Base-by-base conservation (phyloP, 2,888 invertebrate genomes). In the Orgyia antiqua region DNA sequence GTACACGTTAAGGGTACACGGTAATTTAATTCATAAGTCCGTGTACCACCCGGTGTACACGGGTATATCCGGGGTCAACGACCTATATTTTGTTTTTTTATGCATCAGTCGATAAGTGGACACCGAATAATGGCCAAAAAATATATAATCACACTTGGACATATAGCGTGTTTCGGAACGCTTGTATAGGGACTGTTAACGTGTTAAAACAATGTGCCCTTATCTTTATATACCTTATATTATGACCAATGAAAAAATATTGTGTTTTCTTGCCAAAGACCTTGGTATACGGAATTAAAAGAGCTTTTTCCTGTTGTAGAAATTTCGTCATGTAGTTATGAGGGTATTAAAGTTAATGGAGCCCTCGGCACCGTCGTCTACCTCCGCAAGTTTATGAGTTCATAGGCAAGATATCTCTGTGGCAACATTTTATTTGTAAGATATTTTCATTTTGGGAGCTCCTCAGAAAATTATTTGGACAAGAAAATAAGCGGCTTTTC, bases 281-380 rank as follows among this genome's bases (percentile, higher is more conserved):
- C 54, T 54, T 58, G 46, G 55, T 39, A 46, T 59, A 44, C 41
- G 58, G 59, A 70, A 72, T 72, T 71, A 72, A 52, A 75, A 75
- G 71, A 73, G 70, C 71, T 75, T 78, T 75, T 78, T 68, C 64
- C 69, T 68, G 71, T 72, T 70, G 63, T 65, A 68, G 66, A 70
- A 70, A 70, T 74, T 76, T 71, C 61, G 66, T 68, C 69, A 74
- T 74, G 63, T 71, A 76, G 75, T 71, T 76, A 73, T 73, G 73
- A 69, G 65, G 63, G 62, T 61, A 68, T 75, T 76, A 78, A 78
- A 78, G 65, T 79, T 77, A 79, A 80, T 80, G 76, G 74, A 65
- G 55, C 66, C 57, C 63, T 61, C 59, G 58, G 52, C 57, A 59
- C 49, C 57, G 58, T 49, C 59, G 58, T 63, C 67, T 48, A 64